phyloP scores from a whole-genome alignment of 1,140 invertebrate genomes.

The Cephus cinctus region DNA sequence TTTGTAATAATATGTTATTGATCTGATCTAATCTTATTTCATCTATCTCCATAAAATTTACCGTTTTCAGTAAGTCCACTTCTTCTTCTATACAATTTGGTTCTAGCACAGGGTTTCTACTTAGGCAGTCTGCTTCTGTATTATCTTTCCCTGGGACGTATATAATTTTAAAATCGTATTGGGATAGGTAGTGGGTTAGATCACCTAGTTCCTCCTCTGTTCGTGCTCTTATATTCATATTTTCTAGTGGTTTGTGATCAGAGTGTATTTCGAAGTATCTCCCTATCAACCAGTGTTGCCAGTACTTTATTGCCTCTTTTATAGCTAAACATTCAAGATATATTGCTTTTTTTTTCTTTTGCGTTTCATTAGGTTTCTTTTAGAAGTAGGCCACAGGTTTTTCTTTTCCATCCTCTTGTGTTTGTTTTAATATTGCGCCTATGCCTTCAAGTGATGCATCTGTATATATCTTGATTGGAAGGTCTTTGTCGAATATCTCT shows the following conservation, averaged over 20 bases:
- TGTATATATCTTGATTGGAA: conserved; percentile 12
- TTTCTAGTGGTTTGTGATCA: conserved; percentile 23
- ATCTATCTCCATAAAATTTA: background rate
- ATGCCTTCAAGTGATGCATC: conserved; percentile 14
- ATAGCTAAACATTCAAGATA: conserved; percentile 19
- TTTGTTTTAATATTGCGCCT: conserved; percentile 5
- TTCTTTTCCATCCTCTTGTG: conserved; percentile 7
- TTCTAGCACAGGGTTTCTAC: conserved; percentile 9
- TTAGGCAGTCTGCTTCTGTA: conserved; percentile 6
- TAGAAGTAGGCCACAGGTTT: conserved; percentile 25
- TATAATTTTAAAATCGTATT: conserved; percentile 16
- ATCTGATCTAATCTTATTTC: conserved; percentile 5
- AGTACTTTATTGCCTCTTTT: conserved; percentile 24
- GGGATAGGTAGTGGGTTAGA: conserved; percentile 14
- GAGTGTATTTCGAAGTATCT: conserved; percentile 13
- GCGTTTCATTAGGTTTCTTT: conserved; percentile 31
- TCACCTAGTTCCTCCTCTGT: conserved; percentile 17
- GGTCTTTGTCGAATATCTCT: conserved; percentile 12
- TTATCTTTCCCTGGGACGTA: conserved; percentile 16
- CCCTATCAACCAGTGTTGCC: conserved; percentile 22
- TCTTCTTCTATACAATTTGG: conserved; percentile 8
- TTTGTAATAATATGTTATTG: background rate
- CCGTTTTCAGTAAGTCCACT: conserved; percentile 4
- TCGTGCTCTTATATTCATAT: conserved; percentile 16
- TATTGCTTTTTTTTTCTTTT: conserved; percentile 26